Conservation (phyloP, 1,140 invertebrate genomes). For the Gonioctena quinquepunctata region DNA sequence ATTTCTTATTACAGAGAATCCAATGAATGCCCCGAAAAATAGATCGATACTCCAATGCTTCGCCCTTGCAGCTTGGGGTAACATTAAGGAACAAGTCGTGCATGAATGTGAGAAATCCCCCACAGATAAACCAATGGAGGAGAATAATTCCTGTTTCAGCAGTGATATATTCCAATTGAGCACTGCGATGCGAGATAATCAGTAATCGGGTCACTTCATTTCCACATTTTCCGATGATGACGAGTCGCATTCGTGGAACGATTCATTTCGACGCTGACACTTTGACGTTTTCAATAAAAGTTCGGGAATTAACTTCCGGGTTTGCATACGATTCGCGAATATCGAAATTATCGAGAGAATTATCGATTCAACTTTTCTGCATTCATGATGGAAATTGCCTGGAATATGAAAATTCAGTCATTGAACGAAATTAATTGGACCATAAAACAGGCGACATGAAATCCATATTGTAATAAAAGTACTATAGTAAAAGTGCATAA, state of each 20-base stretch:
- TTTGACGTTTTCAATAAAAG: neutral
- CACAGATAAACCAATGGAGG: slow-evolving; percentile 35
- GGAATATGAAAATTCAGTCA: too few species aligned
- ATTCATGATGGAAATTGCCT: too few species aligned
- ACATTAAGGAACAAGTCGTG: slow-evolving; percentile 33
- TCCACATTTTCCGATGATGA: neutral
- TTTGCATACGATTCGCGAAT: neutral
- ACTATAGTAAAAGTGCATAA: too few species aligned
- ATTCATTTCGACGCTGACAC: neutral
- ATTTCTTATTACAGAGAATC: too few species aligned
- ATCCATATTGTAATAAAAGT: too few species aligned
- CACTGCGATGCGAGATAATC: slow-evolving; percentile 30
- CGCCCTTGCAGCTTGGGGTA: neutral
- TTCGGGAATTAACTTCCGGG: neutral
- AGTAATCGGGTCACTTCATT: slow-evolving; percentile 32
- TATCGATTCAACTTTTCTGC: too few species aligned
- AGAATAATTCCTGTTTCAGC: slow-evolving; percentile 36
- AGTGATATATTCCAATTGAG: slow-evolving; percentile 24
- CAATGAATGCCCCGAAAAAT: too few species aligned
- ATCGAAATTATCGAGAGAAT: too few species aligned
- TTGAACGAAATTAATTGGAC: too few species aligned
- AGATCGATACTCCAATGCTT: too few species aligned
- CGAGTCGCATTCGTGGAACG: neutral
- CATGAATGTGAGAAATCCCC: slow-evolving; percentile 35
- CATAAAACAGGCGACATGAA: too few species aligned